phyloP scores from a whole-genome alignment of 2,888 invertebrate genomes.

The Aelia acuminata region DNA sequence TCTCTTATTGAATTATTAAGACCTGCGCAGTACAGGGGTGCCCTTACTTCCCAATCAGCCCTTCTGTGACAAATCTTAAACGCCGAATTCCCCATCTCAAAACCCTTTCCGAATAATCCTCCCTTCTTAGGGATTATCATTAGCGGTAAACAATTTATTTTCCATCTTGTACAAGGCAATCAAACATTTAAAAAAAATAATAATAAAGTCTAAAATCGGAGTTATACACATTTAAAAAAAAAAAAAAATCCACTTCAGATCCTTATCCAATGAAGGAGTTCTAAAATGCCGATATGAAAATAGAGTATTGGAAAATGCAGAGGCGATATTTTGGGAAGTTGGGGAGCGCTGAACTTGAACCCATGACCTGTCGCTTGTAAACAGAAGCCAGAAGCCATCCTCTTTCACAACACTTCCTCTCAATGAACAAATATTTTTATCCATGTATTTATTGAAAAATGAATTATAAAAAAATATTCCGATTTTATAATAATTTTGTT shows the following conservation, averaged over 20 bases:
- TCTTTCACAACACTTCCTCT: background rate
- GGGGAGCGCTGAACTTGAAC: background rate
- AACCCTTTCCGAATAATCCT: background rate
- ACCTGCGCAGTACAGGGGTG: constrained; percentile 51
- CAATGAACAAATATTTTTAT: background rate
- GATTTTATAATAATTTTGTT: too few relatives aligned
- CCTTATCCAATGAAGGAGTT: background rate
- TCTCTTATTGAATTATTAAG: constrained; percentile 60
- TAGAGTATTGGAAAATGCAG: constrained; percentile 47
- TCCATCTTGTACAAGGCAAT: too few relatives aligned
- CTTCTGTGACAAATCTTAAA: constrained; percentile 52
- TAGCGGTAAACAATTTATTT: background rate
- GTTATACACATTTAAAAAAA: background rate
- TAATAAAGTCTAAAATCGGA: background rate
- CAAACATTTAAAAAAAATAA: too few relatives aligned
- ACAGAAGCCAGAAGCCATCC: background rate
- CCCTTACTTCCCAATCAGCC: background rate
- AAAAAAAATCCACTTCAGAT: background rate
- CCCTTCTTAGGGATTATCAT: background rate
- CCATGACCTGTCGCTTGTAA: constrained; percentile 27
- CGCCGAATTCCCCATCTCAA: background rate
- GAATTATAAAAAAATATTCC: too few relatives aligned
- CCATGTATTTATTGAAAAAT: too few relatives aligned
- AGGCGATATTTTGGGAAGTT: constrained; percentile 53
- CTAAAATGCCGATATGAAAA: background rate